A percentile compares a stretch with the other conserved stretches of the same genome.
Conservation (phyloP, 1,140 invertebrate genomes). For the Tribolium castaneum region DNA sequence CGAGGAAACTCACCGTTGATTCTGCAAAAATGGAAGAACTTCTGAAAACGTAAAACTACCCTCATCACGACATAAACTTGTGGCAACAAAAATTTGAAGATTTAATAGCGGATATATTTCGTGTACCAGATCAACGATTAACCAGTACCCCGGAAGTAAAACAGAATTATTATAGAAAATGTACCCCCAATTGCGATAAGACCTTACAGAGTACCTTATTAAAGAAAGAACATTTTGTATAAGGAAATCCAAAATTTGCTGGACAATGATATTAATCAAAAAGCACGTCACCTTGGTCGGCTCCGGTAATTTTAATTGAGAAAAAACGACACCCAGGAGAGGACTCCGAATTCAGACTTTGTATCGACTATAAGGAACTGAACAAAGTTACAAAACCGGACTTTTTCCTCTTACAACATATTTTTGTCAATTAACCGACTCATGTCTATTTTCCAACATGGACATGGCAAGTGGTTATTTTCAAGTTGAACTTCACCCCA, state of each 20-base stretch:
- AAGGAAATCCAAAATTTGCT: conserved; percentile 54
- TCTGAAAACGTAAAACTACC: too few species aligned
- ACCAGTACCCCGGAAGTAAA: conserved; percentile 14
- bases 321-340: conserved; percentile 50
- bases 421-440: conserved; percentile 49
- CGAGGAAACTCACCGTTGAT: too few species aligned
- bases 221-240: conserved; percentile 26
- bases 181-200: neutral
- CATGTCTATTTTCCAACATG: conserved; percentile 61
- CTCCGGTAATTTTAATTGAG: too few species aligned
- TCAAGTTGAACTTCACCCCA: conserved; percentile 63
- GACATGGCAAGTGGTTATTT: conserved; percentile 64
- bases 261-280: conserved; percentile 55
- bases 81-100: too few species aligned
- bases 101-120: too few species aligned
- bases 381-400: conserved; percentile 62
- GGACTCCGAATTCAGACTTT: conserved; percentile 45
- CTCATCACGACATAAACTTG: too few species aligned
- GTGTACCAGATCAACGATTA: neutral
- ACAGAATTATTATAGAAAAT: conserved; percentile 39
- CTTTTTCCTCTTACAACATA: conserved; percentile 64
- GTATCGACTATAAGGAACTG: conserved; percentile 49
- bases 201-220: conserved; percentile 42
- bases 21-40: too few species aligned
- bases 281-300: conserved; percentile 59